A percentile compares a stretch with the other conserved stretches of the same genome.
phyloP scores from a whole-genome alignment of 1,140 invertebrate genomes.

The Drosophila chauvacae region DNA sequence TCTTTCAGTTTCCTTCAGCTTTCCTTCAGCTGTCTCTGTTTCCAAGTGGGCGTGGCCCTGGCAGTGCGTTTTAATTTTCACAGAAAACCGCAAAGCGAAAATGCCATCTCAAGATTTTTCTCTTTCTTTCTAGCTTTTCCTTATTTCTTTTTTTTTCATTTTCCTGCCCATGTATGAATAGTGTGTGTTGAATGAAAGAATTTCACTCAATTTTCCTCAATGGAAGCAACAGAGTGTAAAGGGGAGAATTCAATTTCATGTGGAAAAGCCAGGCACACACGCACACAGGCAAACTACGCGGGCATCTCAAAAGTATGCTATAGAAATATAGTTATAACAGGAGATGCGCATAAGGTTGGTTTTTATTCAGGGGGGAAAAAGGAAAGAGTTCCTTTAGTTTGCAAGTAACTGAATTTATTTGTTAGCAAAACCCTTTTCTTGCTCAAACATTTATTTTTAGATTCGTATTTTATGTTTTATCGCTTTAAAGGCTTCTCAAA shows the following conservation, averaged over 20 bases:
- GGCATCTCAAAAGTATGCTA: neutral
- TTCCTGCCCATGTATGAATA: slow-evolving; percentile 35
- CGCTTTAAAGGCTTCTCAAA: neutral
- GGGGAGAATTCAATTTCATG: slow-evolving; percentile 19
- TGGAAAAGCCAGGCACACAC: slow-evolving; percentile 8
- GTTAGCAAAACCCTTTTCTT: neutral
- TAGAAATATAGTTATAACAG: neutral
- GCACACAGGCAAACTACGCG: neutral
- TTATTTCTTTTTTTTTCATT: too few relatives aligned
- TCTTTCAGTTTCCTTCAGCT: neutral
- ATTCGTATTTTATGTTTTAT: neutral
- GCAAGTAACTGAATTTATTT: neutral
- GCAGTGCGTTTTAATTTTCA: slow-evolving; percentile 48
- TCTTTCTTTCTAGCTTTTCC: neutral
- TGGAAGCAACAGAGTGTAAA: slow-evolving; percentile 29
- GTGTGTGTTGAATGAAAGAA: slow-evolving; percentile 41
- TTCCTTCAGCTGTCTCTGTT: neutral
- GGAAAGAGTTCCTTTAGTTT: neutral
- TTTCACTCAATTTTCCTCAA: slow-evolving; percentile 31
- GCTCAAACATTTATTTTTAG: neutral
- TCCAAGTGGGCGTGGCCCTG: slow-evolving; percentile 33
- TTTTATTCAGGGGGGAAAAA: too few relatives aligned
- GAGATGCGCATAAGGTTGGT: neutral
- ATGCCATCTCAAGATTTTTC: slow-evolving; percentile 40
- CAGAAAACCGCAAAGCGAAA: slow-evolving; percentile 46